phyloP scores from a whole-genome alignment of 2,888 invertebrate species.

The Synergus itoensis region DNA sequence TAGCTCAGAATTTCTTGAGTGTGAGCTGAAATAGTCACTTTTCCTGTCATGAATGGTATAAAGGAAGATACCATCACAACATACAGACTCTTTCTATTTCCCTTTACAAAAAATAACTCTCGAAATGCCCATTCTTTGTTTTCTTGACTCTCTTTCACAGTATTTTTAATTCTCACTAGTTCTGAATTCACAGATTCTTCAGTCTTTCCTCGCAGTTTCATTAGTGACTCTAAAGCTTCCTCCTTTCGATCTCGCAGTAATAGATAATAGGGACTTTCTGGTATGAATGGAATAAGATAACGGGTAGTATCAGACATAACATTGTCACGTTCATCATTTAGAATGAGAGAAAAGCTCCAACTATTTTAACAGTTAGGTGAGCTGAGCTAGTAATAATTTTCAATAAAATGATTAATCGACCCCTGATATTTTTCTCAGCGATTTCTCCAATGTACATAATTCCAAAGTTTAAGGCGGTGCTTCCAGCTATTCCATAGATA shows the following conservation, averaged over 20 bases:
- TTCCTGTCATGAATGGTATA: background rate
- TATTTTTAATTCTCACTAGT: background rate
- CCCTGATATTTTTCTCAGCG: slow-evolving; percentile 80
- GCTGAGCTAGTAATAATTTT: slow-evolving; percentile 78
- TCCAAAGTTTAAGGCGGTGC: slow-evolving; percentile 78
- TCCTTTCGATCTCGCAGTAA: slow-evolving; percentile 43
- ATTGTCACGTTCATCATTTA: background rate
- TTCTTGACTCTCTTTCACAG: background rate
- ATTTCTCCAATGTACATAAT: slow-evolving; percentile 83
- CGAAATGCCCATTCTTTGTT: slow-evolving; percentile 20
- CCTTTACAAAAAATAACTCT: background rate
- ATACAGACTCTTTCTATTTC: background rate
- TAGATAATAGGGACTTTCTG: slow-evolving; percentile 53
- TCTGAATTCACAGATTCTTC: background rate
- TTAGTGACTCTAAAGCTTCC: slow-evolving; percentile 44
- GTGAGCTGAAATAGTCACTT: background rate
- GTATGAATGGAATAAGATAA: slow-evolving; percentile 47
- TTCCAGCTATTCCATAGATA: slow-evolving; percentile 77
- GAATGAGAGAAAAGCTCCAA: slow-evolving; percentile 70
- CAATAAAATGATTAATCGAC: slow-evolving; percentile 79
- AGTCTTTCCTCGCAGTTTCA: background rate
- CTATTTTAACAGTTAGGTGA: slow-evolving; percentile 69
- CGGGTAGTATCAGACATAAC: background rate
- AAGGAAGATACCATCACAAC: background rate
- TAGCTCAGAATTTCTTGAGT: slow-evolving; percentile 15